Evolutionary conservation across 35 echinoderm and acorn worm species (phyloP).

Genomic region (Apostichopus californicus): DNA sequence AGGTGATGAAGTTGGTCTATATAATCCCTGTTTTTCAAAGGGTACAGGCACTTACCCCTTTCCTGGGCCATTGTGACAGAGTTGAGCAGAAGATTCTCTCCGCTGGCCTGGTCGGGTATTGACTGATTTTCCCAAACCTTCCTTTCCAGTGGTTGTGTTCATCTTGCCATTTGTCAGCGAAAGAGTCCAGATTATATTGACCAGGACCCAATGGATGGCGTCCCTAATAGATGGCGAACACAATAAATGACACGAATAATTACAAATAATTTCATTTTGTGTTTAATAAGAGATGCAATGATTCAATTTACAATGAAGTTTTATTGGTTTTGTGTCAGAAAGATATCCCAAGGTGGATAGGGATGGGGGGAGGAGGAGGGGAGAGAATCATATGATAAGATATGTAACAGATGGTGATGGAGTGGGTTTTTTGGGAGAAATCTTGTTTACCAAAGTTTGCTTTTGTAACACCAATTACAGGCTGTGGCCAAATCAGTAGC

Average conservation of each 20-base stretch:
- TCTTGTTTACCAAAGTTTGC: too few relatives aligned
- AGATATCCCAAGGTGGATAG: too few relatives aligned
- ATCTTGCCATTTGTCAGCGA: conserved; percentile 91
- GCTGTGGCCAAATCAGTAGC: too few relatives aligned
- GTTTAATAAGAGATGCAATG: too few relatives aligned
- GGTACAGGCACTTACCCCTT: conserved; percentile 57
- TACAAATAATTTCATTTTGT: too few relatives aligned
- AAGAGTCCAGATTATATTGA: conserved; percentile 88
- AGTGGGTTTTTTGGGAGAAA: too few relatives aligned
- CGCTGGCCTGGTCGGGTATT: conserved; percentile 80
- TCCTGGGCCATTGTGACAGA: conserved; percentile 94
- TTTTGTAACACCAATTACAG: too few relatives aligned
- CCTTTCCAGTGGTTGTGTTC: conserved; percentile 89
- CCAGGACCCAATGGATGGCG: conserved; percentile 82
- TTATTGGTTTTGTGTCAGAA: neutral
- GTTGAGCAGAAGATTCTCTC: conserved; percentile 91
- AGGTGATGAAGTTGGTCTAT: too few relatives aligned
- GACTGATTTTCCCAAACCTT: conserved; percentile 76
- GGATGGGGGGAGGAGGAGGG: too few relatives aligned
- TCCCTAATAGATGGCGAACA: conserved; percentile 47
- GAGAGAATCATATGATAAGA: too few relatives aligned
- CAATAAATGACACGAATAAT: neutral
- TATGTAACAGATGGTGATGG: too few relatives aligned
- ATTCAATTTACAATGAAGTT: too few relatives aligned
- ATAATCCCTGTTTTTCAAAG: neutral